Evolutionary conservation across 2,888 invertebrate genomes (phyloP).

Genomic region (Cinara cedri): DNA sequence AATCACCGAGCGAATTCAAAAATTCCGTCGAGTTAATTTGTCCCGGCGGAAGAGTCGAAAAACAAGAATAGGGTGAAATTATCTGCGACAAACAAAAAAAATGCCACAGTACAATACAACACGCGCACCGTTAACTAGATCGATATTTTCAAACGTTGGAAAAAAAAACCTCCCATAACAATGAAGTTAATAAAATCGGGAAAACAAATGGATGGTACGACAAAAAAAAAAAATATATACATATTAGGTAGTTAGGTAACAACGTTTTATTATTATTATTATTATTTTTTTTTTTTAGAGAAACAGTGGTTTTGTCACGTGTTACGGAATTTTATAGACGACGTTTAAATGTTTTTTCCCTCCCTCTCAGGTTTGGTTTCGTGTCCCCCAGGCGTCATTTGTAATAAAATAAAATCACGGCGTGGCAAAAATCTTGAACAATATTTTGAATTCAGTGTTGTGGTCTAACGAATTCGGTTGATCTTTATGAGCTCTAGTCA

Average conservation of each 20-base stretch:
- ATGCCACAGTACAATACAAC: not conserved
- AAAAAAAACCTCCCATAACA: not conserved
- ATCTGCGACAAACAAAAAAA: constrained; percentile 30
- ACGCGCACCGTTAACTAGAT: constrained; percentile 17
- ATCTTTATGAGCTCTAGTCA: no score
- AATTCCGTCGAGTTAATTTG: constrained; percentile 46
- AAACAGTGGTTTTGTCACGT: not conserved
- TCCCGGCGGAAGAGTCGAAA: constrained; percentile 35
- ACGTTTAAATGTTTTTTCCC: not conserved
- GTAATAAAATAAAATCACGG: no score
- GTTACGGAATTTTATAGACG: not conserved
- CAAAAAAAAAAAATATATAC: not conserved
- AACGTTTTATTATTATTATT: not conserved
- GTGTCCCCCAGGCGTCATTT: no score
- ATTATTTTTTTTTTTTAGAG: no score
- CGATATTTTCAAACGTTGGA: not conserved
- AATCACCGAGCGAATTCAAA: constrained; percentile 47
- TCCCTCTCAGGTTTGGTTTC: no score
- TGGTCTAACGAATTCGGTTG: no score
- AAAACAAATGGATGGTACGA: not conserved
- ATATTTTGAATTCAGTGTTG: no score
- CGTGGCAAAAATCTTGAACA: no score
- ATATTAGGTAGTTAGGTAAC: no score
- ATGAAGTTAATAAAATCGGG: constrained; percentile 15
- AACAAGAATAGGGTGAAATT: constrained; percentile 22